Conservation (phyloP, 2,888 invertebrate genomes). For the Dexiosoma caninum region DNA sequence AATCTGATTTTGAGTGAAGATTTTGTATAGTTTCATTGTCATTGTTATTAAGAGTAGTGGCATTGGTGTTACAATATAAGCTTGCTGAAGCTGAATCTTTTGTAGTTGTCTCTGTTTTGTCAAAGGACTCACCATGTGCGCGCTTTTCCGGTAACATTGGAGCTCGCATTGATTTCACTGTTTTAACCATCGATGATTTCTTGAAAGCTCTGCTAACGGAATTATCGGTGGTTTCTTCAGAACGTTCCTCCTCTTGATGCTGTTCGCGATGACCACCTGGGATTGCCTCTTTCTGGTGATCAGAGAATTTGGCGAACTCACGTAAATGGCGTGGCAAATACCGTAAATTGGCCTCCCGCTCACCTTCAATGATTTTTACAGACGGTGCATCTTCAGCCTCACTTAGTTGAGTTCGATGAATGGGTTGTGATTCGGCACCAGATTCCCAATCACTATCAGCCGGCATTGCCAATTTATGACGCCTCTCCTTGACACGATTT, state of each 20-base stretch:
- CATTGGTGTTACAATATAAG: constrained; percentile 58
- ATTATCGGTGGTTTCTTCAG: constrained; percentile 70
- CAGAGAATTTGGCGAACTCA: constrained; percentile 84
- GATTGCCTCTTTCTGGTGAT: constrained; percentile 70
- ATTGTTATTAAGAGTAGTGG: constrained; percentile 48
- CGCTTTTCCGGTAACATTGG: constrained; percentile 60
- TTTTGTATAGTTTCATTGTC: constrained; percentile 43
- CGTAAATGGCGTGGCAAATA: constrained; percentile 87
- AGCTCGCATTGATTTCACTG: constrained; percentile 72
- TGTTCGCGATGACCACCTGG: constrained; percentile 69
- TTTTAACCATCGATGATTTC: constrained; percentile 73
- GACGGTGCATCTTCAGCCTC: constrained; percentile 77
- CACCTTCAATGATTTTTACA: constrained; percentile 83
- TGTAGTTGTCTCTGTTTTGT: constrained; percentile 55
- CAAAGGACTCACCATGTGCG: constrained; percentile 67
- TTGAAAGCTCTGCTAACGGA: constrained; percentile 72
- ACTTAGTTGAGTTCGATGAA: constrained; percentile 58
- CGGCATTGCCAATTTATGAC: constrained; percentile 83
- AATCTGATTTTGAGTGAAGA: constrained; percentile 29
- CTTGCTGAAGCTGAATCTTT: constrained; percentile 55
- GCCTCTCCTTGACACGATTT: constrained; percentile 84
- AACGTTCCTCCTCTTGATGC: constrained; percentile 71
- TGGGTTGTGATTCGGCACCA: constrained; percentile 78
- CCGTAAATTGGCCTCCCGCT: constrained; percentile 81
- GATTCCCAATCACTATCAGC: constrained; percentile 83